Evolutionary conservation across 2,888 invertebrate species (phyloP).

Genomic region (Acanthosoma haemorrhoidale): DNA sequence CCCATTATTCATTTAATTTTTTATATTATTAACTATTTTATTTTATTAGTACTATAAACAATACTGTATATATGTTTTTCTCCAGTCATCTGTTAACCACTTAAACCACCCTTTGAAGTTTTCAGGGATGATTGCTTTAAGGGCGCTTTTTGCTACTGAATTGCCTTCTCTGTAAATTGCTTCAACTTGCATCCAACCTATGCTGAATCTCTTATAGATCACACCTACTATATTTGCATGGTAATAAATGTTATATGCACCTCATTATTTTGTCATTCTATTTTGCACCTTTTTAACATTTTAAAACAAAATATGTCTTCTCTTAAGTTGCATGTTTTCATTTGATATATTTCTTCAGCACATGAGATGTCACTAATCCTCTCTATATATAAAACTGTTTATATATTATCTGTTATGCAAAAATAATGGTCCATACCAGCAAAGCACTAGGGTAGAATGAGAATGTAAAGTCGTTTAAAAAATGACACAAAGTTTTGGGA

Average conservation of each 20-base stretch:
- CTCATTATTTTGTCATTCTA: neutral
- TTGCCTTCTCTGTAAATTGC: conserved; percentile 14
- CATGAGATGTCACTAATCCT: no score
- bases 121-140: conserved; percentile 29
- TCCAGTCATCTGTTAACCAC: neutral
- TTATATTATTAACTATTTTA: neutral
- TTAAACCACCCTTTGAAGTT: conserved; percentile 20
- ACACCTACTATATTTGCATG: conserved; percentile 28
- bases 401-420: no score
- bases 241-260: conserved; percentile 23
- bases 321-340: no score
- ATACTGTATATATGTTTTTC: neutral
- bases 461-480: no score
- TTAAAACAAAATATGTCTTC: no score
- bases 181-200: conserved; percentile 12
- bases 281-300: neutral
- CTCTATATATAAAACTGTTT: no score
- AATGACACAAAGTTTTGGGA: no score
- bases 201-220: conserved; percentile 14
- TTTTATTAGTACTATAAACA: neutral
- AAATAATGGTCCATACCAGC: no score
- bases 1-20: neutral
- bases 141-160: conserved; percentile 30
- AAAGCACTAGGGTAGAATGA: no score
- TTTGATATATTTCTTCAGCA: no score